Base-by-base conservation (phyloP, 2,888 invertebrate species). In the Encarsia formosa region DNA sequence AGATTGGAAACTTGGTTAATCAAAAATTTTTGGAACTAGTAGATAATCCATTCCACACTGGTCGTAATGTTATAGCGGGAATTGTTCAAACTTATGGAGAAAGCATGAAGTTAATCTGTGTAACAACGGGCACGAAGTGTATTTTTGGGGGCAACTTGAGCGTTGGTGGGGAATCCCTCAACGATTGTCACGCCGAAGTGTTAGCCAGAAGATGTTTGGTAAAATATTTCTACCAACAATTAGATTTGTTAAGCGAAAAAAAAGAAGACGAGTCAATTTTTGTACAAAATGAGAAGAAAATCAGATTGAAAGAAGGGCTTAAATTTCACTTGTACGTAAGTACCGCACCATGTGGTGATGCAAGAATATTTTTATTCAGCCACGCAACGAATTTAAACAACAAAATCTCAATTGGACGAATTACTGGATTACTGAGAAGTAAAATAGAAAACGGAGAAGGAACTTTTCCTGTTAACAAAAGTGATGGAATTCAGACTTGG, bases 371-470 rank as follows among this genome's bases (percentile, higher is more conserved):
- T 81, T 90, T 89, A 62, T 93, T 91, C 35, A 92, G 91, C 76
- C 93, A 91, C 76, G 80, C 78, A 48, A 75, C 73, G 44, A 83
- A 84, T 63, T 79, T 81, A 52, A 76, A 81, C 57, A 87, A 87
- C 70, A 79, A 81, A 49, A 90, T 91, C 70, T 88, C 89, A 1
- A 89, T 90, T 72, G 83, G 85, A 64, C 76, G 84, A 65, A 90
- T 93, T 1, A 81, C 95, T 22, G 97, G 97, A 3, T 88, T 91
- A 67, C 79, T 98, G 48, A 79, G 97, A 58, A 93, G 94, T 0
- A 98, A 98, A 80, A 94, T 98, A 54, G 97, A 97, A 73, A 91
- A 92, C 0, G 97, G 97, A 2, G 95, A 96, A 76, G 94, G 95
- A 6, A 93, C 93, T 1, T 91, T 93, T 65, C 91, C 91, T 0